Evolutionary conservation across 2,888 invertebrate genomes (phyloP), one percentile per base, ranked within the genome.

Genomic region (Congeria kusceri): DNA sequence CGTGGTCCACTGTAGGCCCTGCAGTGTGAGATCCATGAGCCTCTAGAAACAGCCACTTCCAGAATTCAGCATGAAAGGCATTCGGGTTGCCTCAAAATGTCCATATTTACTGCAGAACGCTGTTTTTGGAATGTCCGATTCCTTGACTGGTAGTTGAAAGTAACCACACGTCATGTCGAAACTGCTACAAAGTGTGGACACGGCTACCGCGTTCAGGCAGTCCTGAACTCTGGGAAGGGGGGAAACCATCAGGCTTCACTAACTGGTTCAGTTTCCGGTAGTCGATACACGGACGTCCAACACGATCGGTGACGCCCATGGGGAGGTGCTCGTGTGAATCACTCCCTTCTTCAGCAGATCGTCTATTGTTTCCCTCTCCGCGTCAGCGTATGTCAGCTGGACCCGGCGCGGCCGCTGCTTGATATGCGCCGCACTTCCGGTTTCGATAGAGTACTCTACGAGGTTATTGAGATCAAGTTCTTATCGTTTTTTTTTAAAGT

Each of bases 321-420:
- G 67, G 5, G 66, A 73, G 28, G 58, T 73, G 49, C 56, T 56
- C 23, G 58, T 65, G 28, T 56, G 28, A 29, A 76, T 76, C 15
- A 67, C 63, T 13, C 67, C 67, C 32, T 74, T 44, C 20, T 49
- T 29, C 23, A 46, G 39, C 25, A 82, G n/a, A 66, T 77, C 70
- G 1, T 74, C 70, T 15, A 81, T 77, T 0, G 77, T 66, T 39
- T 72, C 39, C 46, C 66, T 81, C 23, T 81, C 81, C 25, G 73
- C 74, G 0, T 61, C 67, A 3, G 81, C 77, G 53, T 58, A 74
- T 9, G 75, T 77, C 9, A 77, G 20, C 20, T 77, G 74, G 11
- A 81, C 77, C 13, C 71, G 39, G 32, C 77, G 56, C 3, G 74
- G 74, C 28, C 66, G 23, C 29, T 77, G 77, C 25, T 67, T 77